Percentiles rank a stretch among this genome's conserved stretches.
These are phyloP conservation scores for Netelia inedita DNA, from an alignment of 2,888 invertebrate genomes.

Conservation along the genomic window DNA sequence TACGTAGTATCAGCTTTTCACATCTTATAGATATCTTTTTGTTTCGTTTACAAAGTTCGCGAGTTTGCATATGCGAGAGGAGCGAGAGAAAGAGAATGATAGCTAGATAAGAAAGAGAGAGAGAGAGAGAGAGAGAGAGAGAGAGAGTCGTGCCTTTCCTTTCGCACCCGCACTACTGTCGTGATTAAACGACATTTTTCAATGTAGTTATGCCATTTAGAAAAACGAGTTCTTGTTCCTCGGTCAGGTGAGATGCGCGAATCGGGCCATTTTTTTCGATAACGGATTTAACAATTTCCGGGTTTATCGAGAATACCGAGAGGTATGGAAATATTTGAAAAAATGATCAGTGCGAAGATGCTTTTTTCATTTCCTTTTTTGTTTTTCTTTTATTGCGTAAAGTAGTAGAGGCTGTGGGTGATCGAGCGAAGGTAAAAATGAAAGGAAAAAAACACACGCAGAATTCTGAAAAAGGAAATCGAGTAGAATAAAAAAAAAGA, in stretches of 20 bases:
- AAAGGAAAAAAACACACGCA: too few species aligned
- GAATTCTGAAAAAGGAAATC: not conserved
- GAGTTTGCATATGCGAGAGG: constrained; percentile 45
- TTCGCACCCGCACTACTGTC: constrained; percentile 66
- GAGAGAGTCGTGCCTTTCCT: constrained; percentile 70
- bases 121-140: constrained; percentile 12
- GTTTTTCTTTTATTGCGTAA: constrained; percentile 11
- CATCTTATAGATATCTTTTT: constrained; percentile 34
- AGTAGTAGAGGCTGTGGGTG: not conserved
- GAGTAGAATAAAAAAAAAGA: not conserved
- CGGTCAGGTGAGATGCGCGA: constrained; percentile 13
- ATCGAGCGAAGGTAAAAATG: not conserved
- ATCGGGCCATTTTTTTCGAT: constrained; percentile 30
- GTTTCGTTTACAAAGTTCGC: constrained; percentile 56
- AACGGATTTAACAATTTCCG: constrained; percentile 66
- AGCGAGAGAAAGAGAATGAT: constrained; percentile 24
- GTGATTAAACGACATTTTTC: constrained; percentile 49
- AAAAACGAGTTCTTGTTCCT: constrained; percentile 42
- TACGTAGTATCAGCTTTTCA: constrained; percentile 57
- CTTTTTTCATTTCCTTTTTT: constrained; percentile 28
- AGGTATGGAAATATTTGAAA: not conserved
- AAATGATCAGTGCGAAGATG: constrained; percentile 1
- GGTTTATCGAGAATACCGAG: constrained; percentile 24
- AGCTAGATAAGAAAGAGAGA: constrained; percentile 15
- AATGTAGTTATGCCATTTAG: constrained; percentile 50